These are phyloP conservation scores for Eilema depressum DNA, from an alignment of 2,888 invertebrate genomes.

Conservation along the genomic window DNA sequence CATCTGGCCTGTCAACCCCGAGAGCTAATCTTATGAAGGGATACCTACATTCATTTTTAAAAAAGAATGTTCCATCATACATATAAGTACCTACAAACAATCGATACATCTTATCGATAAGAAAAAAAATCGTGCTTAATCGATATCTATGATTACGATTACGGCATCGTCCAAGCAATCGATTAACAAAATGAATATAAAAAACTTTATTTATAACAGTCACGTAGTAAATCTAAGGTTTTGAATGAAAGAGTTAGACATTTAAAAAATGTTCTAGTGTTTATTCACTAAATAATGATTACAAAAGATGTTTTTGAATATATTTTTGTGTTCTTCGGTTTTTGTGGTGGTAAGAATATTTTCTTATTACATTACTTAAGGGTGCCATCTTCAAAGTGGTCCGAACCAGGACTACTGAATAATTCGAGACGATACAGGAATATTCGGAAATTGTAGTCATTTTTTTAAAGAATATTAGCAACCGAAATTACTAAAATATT, in stretches of 20 bases:
- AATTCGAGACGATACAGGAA: too few species aligned
- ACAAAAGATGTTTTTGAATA: conserved; percentile 38
- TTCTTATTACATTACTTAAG: background rate
- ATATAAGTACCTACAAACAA: background rate
- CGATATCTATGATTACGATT: conserved; percentile 21
- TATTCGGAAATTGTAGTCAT: too few species aligned
- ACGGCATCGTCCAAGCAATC: conserved; percentile 12
- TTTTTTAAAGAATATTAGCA: too few species aligned
- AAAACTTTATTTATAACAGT: conserved; percentile 33
- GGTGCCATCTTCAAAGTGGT: too few species aligned
- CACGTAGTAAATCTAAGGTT: conserved; percentile 57
- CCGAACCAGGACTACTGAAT: too few species aligned
- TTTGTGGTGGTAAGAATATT: conserved; percentile 40
- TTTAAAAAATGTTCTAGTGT: conserved; percentile 13
- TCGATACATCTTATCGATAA: conserved; percentile 13
- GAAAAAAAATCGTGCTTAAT: conserved; percentile 44
- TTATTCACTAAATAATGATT: conserved; percentile 45
- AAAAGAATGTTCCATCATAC: background rate
- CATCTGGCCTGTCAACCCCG: too few species aligned
- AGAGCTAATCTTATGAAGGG: too few species aligned
- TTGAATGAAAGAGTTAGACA: conserved; percentile 11
- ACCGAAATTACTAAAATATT: too few species aligned
- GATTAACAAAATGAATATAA: conserved; percentile 11
- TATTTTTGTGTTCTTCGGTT: conserved; percentile 35
- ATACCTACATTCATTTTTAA: too few species aligned